Evolutionary conservation across 2,888 invertebrate genomes (phyloP), one percentile per base, ranked within the genome.

Genomic region (Teinopalpus imperialis): DNA sequence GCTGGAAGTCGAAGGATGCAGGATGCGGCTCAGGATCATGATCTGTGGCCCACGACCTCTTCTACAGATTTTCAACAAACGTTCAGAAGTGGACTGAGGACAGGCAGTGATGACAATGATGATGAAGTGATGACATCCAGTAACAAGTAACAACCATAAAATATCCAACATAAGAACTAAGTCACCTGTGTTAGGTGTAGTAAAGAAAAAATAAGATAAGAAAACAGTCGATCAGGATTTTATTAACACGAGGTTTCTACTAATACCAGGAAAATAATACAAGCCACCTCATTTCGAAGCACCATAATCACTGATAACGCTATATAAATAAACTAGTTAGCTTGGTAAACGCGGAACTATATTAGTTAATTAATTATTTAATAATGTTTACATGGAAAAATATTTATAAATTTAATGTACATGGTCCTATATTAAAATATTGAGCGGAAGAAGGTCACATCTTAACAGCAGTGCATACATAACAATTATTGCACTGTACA

Each of bases 391-490:
- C 48, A 54, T 55, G 53, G 59, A n/a, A 57, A 62, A 67, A 65
- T 65, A 65, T 63, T 56, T 7, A 10, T 35, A 41, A 29, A 35
- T 56, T 61, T 62, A 52, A 49, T 52, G 61, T 62, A 60, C 66
- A 73, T 59, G 69, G 53, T 63, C 44, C 49, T 56, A 59, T 51
- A 32, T 47, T 45, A 53, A 50, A 45, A 43, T 32, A 48, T 74
- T 80, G 77, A 77, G 80, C 75, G 55, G 61, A 48, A 53, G 34
- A 49, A 10, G 57, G 66, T 85, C 79, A 86, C 81, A 86, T 82
- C 58, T 81, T 77, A 24, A 85, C 81, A 4, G 86, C 86, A 61
- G 75, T 80, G 59, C 89, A 87, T 24, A 88, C 78, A 18, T 70
- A 66, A 59, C 89, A 89, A 51, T 59, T 66, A 41, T 70, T 65